Percentiles rank a stretch among this genome's conserved stretches.
Conservation (phyloP, 2,113 vertebrate genomes). For the Arenaria interpres region DNA sequence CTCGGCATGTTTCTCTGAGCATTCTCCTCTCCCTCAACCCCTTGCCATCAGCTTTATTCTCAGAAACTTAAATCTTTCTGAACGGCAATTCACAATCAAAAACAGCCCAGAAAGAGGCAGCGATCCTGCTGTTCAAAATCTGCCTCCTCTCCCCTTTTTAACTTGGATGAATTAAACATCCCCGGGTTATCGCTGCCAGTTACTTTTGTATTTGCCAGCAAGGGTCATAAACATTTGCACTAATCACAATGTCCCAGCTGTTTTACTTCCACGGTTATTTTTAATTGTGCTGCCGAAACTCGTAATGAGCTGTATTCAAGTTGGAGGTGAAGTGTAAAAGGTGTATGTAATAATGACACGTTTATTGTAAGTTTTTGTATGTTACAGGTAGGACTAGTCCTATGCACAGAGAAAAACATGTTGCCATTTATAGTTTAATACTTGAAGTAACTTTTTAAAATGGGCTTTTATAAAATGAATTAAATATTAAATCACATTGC, state of each 20-base stretch:
- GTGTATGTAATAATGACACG: background rate
- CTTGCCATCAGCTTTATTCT: slow-evolving; percentile 20
- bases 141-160: background rate
- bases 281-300: slow-evolving; percentile 52
- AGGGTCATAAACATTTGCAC: slow-evolving; percentile 19
- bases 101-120: background rate
- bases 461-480: slow-evolving; percentile 74
- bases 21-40: background rate
- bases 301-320: slow-evolving; percentile 59
- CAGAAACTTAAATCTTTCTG: background rate
- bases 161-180: background rate
- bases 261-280: slow-evolving; percentile 12
- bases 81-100: background rate
- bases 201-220: slow-evolving; percentile 14
- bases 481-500: slow-evolving; percentile 47
- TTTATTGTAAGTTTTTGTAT: slow-evolving; percentile 58
- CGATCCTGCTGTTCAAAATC: background rate
- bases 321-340: slow-evolving; percentile 43
- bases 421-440: slow-evolving; percentile 71
- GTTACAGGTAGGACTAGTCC: slow-evolving; percentile 53
- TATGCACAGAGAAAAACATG: slow-evolving; percentile 65
- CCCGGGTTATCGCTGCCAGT: background rate
- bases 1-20: background rate
- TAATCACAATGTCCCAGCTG: background rate
- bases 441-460: slow-evolving; percentile 75